phyloP scores from a whole-genome alignment of 2,888 invertebrate species.

The Poecilus cupreus region DNA sequence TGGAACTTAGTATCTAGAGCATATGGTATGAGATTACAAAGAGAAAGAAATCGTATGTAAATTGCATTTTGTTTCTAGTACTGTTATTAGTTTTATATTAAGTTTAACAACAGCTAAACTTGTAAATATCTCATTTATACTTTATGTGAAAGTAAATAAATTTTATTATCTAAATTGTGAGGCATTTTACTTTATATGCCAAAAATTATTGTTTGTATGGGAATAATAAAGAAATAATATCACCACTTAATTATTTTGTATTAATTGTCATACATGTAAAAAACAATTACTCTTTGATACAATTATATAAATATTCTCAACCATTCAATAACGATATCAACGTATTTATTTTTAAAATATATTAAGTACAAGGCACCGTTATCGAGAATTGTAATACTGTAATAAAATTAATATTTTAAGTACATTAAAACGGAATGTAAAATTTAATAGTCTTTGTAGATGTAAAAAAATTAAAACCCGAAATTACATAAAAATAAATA shows the following conservation, averaged over 20 bases:
- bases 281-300: background rate
- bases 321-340: conserved; percentile 9
- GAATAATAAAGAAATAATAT: conserved; percentile 8
- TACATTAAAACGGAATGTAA: conserved; percentile 54
- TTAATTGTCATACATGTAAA: background rate
- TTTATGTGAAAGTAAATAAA: conserved; percentile 8
- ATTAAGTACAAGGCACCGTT: conserved; percentile 57
- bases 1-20: conserved; percentile 95
- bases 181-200: conserved; percentile 55
- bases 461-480: conserved; percentile 36
- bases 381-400: conserved; percentile 45
- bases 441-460: conserved; percentile 34
- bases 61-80: conserved; percentile 51
- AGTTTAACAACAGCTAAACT: conserved; percentile 45
- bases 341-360: conserved; percentile 39
- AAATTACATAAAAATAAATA: conserved; percentile 20
- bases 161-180: conserved; percentile 11
- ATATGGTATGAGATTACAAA: conserved; percentile 89
- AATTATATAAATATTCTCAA: background rate
- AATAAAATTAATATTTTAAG: conserved; percentile 53
- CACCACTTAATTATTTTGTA: background rate
- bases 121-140: conserved; percentile 24
- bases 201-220: background rate
- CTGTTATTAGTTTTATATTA: conserved; percentile 55
- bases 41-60: conserved; percentile 77